Percentiles rank a stretch among this genome's conserved stretches.
Evolutionary conservation across 2,888 invertebrate species (phyloP).

Genomic region (Drosophila histrio): DNA sequence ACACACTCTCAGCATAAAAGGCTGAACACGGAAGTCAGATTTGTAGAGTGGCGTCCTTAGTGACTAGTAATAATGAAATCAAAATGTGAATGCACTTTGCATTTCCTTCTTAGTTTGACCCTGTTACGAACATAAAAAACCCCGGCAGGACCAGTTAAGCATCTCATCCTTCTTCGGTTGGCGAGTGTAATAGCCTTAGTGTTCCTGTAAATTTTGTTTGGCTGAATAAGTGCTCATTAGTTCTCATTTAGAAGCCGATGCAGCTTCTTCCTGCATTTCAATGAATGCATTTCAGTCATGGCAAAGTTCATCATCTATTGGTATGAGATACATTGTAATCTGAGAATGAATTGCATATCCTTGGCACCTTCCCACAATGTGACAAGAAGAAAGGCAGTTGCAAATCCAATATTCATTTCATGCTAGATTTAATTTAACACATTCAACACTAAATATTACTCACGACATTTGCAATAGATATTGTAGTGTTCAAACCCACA

Average conservation of each 20-base stretch:
- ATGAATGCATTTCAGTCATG: constrained; percentile 19
- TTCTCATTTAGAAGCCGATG: constrained; percentile 52
- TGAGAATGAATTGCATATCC: not conserved
- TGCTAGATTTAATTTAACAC: not conserved
- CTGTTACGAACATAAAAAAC: constrained; percentile 50
- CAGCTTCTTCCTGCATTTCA: constrained; percentile 34
- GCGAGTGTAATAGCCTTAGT: constrained; percentile 4
- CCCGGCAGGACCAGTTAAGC: constrained; percentile 3
- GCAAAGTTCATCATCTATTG: constrained; percentile 5
- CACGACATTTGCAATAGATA: not conserved
- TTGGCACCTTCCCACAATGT: not conserved
- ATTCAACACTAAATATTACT: not conserved
- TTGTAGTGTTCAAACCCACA: not conserved
- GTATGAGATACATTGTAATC: constrained; percentile 3
- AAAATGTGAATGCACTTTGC: constrained; percentile 80
- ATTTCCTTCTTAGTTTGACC: constrained; percentile 78
- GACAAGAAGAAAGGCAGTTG: not conserved
- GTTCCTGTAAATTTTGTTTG: constrained; percentile 21
- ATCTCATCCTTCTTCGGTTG: not conserved
- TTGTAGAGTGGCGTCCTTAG: constrained; percentile 35
- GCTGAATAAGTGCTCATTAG: constrained; percentile 69
- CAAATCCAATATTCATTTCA: not conserved
- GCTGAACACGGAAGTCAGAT: constrained; percentile 80
- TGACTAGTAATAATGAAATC: constrained; percentile 74
- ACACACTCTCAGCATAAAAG: constrained; percentile 1